Percentiles rank a stretch among this genome's conserved stretches.
Conservation (phyloP, 2,888 invertebrate genomes). For the Temnothorax unifasciatus region DNA sequence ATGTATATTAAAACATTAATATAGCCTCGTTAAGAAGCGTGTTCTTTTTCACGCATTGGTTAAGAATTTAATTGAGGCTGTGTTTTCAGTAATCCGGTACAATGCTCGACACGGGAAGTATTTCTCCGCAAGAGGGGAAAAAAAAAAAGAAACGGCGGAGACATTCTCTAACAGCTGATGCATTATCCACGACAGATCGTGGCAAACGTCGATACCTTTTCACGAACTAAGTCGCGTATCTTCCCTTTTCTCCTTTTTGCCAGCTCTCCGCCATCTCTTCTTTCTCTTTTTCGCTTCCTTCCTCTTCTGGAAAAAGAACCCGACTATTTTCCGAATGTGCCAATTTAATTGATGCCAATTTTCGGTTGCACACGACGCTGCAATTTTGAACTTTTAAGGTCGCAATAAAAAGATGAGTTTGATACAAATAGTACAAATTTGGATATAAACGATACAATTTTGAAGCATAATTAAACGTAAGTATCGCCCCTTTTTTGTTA, state of each 20-base stretch:
- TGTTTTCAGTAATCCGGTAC: conserved; percentile 27
- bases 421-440: conserved; percentile 1
- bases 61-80: conserved; percentile 42
- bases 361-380: background rate
- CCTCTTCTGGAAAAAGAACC: background rate
- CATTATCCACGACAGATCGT: conserved; percentile 77
- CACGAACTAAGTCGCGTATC: conserved; percentile 63
- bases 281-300: conserved; percentile 3
- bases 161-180: conserved; percentile 72
- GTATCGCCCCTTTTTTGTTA: background rate
- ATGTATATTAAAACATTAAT: conserved; percentile 11
- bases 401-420: background rate
- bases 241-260: conserved; percentile 34
- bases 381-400: conserved; percentile 5
- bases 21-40: too few species aligned
- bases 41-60: conserved; percentile 7
- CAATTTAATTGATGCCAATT: conserved; percentile 44
- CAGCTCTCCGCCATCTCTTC: conserved; percentile 13
- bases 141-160: conserved; percentile 59
- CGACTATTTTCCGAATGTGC: background rate
- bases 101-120: conserved; percentile 24
- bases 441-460: conserved; percentile 1
- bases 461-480: background rate
- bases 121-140: conserved; percentile 18
- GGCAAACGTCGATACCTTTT: conserved; percentile 75